A percentile compares a stretch with the other conserved stretches of the same genome.
These are phyloP conservation scores for Ceratina japonica DNA, from an alignment of 1,140 invertebrate species.

Conservation along the genomic window DNA sequence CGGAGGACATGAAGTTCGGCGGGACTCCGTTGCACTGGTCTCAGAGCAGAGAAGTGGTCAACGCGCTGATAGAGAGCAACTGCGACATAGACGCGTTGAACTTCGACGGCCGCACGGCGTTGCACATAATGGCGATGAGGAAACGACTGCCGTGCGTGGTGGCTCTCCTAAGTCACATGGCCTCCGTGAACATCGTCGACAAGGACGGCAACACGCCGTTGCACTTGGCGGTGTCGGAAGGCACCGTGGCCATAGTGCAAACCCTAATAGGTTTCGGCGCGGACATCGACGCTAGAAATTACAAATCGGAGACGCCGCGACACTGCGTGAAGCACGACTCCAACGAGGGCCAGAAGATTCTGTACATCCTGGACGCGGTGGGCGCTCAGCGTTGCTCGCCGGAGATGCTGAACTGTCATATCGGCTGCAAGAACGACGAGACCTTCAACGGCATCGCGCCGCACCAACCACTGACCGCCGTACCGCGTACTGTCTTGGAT, in stretches of 20 bases:
- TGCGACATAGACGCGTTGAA: conserved; percentile 92
- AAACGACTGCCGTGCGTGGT: conserved; percentile 89
- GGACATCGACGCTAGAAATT: conserved; percentile 89
- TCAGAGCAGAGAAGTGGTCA: conserved; percentile 88
- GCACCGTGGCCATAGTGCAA: conserved; percentile 85
- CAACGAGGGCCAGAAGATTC: conserved; percentile 84
- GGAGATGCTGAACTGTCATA: conserved; percentile 80
- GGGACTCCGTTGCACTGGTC: conserved; percentile 96
- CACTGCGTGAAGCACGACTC: conserved; percentile 85
- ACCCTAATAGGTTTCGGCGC: conserved; percentile 94
- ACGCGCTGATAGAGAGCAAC: conserved; percentile 88
- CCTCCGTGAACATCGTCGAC: conserved; percentile 83
- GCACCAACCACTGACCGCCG: conserved; percentile 79
- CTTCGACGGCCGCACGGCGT: conserved; percentile 89
- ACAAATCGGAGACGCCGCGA: conserved; percentile 85
- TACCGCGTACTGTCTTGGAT: conserved; percentile 81
- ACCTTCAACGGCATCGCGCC: conserved; percentile 84
- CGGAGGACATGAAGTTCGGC: conserved; percentile 93
- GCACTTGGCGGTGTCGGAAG: conserved; percentile 86
- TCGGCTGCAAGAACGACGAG: conserved; percentile 81
- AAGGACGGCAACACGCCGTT: conserved; percentile 89
- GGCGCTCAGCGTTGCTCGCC: conserved; percentile 87
- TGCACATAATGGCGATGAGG: conserved; percentile 91
- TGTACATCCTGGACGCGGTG: conserved; percentile 92
- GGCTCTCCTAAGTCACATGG: conserved; percentile 88